Conservation (phyloP, 2,797 vertebrate species). For the Semaprochilodus insignis region DNA sequence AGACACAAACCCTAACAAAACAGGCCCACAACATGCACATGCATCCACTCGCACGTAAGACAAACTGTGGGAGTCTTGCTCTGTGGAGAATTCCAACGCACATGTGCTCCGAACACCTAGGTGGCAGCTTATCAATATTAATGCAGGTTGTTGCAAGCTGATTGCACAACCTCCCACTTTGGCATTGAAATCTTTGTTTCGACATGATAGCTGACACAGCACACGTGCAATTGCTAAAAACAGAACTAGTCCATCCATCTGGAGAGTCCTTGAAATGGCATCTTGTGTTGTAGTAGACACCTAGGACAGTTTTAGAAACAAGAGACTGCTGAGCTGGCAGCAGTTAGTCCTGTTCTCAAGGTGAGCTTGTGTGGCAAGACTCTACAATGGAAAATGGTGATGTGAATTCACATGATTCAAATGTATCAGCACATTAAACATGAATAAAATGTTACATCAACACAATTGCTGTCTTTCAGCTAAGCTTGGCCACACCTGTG, state of each 20-base stretch:
- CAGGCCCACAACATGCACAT: slow-evolving; percentile 9
- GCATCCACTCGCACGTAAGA: neutral
- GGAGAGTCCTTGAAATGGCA: slow-evolving; percentile 30
- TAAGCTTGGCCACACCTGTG: neutral
- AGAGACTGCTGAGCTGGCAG: slow-evolving; percentile 15
- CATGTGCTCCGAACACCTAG: slow-evolving; percentile 34
- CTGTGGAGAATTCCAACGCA: slow-evolving; percentile 21
- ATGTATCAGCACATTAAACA: neutral
- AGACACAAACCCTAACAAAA: slow-evolving; percentile 21
- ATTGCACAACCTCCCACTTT: slow-evolving; percentile 29
- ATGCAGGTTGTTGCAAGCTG: slow-evolving; percentile 33
- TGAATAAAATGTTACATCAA: neutral
- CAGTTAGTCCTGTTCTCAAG: slow-evolving; percentile 37
- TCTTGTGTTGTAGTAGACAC: slow-evolving; percentile 40
- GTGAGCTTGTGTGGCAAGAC: neutral
- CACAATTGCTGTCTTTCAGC: neutral
- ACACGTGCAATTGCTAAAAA: neutral
- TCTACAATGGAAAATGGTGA: neutral
- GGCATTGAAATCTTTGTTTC: slow-evolving; percentile 27
- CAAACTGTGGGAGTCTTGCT: slow-evolving; percentile 16
- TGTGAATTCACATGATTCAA: neutral
- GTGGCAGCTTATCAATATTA: slow-evolving; percentile 56
- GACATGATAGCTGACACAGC: slow-evolving; percentile 29
- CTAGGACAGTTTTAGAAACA: slow-evolving; percentile 39
- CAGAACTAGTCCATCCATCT: slow-evolving; percentile 29